Evolutionary conservation across 2,888 invertebrate genomes (phyloP).

Genomic region (Lycia hirtaria): DNA sequence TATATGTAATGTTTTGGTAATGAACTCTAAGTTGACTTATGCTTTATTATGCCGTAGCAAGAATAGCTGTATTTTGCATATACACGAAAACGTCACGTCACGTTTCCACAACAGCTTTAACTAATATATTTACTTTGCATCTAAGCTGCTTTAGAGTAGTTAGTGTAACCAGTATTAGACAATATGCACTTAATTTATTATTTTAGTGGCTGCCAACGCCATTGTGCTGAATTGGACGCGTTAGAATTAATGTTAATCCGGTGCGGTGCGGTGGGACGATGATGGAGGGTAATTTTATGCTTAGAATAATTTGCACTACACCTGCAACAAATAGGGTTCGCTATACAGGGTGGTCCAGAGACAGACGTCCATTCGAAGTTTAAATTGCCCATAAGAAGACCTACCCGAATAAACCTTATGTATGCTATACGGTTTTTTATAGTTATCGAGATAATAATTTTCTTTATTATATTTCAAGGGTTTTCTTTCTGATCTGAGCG

Average conservation of each 20-base stretch:
- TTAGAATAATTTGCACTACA: conserved; percentile 27
- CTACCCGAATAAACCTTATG: too few relatives aligned
- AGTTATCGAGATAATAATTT: too few relatives aligned
- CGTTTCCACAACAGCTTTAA: not conserved
- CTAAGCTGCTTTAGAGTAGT: not conserved
- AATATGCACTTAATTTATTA: conserved; percentile 35
- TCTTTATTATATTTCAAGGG: too few relatives aligned
- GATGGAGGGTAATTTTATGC: conserved; percentile 30
- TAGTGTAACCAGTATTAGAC: conserved; percentile 16
- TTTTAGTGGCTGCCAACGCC: conserved; percentile 35
- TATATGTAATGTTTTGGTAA: too few relatives aligned
- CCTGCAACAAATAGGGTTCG: conserved; percentile 13
- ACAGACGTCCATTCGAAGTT: too few relatives aligned
- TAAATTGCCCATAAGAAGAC: too few relatives aligned
- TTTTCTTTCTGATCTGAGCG: too few relatives aligned
- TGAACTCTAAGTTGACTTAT: too few relatives aligned
- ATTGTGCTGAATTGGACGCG: conserved; percentile 31
- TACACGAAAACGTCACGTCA: not conserved
- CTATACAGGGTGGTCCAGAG: too few relatives aligned
- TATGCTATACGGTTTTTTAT: too few relatives aligned
- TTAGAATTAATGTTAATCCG: conserved; percentile 34
- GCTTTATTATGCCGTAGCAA: too few relatives aligned
- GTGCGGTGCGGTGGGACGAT: conserved; percentile 23
- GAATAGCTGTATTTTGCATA: too few relatives aligned
- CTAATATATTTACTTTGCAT: not conserved